Evolutionary conservation across 2,888 invertebrate genomes (phyloP).

Genomic region (Hedya salicella): DNA sequence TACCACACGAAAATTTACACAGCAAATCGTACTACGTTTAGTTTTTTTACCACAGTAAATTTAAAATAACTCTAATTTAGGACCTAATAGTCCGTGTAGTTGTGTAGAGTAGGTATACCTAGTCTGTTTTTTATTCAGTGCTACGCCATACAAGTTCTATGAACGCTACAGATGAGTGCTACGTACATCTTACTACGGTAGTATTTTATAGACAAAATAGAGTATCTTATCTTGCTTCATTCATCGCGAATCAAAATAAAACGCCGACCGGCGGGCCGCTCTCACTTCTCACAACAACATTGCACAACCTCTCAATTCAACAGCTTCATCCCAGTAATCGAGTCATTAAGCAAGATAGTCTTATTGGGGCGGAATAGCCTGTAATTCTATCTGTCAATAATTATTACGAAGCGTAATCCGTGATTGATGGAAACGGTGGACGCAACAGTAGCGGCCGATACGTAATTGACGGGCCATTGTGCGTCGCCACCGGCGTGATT

Average conservation of each 20-base stretch:
- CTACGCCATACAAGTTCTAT: too few relatives aligned
- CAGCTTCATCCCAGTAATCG: constrained; percentile 25
- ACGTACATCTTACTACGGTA: too few relatives aligned
- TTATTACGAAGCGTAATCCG: constrained; percentile 73
- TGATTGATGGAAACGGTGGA: constrained; percentile 82
- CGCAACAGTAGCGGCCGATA: constrained; percentile 71
- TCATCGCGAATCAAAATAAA: neutral
- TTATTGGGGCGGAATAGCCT: constrained; percentile 58
- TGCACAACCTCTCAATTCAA: constrained; percentile 47
- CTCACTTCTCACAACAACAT: constrained; percentile 31
- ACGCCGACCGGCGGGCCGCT: neutral
- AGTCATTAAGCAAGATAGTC: constrained; percentile 58
- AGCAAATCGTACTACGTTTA: too few relatives aligned
- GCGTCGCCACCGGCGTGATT: constrained; percentile 60
- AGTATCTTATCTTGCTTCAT: constrained; percentile 13
- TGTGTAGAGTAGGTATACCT: too few relatives aligned
- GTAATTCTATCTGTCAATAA: constrained; percentile 75
- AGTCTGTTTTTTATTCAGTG: too few relatives aligned
- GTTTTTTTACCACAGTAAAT: too few relatives aligned
- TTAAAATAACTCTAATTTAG: too few relatives aligned
- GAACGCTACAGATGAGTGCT: too few relatives aligned
- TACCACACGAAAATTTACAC: too few relatives aligned
- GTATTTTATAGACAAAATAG: neutral
- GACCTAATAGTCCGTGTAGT: too few relatives aligned
- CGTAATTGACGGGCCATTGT: constrained; percentile 76